A percentile compares a stretch with the other conserved stretches of the same genome.
Evolutionary conservation across 2,797 vertebrate genomes (phyloP).

Genomic region (Gymnopithys bicolor): DNA sequence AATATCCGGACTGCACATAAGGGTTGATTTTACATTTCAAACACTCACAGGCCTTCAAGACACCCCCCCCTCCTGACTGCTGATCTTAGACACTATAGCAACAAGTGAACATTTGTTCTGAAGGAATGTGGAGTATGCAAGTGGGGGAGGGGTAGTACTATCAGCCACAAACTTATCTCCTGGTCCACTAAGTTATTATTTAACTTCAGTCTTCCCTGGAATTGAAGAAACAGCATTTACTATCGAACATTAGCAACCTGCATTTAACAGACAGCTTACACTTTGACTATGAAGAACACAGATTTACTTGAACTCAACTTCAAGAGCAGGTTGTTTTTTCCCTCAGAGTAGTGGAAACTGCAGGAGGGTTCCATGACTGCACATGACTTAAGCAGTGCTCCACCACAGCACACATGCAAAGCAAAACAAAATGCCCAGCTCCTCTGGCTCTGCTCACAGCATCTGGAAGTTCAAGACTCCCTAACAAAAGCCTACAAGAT

Average conservation of each 20-base stretch:
- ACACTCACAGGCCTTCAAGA: conserved; percentile 32
- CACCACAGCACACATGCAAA: neutral
- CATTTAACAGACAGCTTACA: conserved; percentile 6
- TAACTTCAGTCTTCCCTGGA: conserved; percentile 59
- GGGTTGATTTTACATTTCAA: conserved; percentile 42
- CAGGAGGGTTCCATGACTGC: neutral
- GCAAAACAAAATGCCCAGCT: neutral
- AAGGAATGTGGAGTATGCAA: conserved; percentile 89
- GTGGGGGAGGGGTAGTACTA: conserved; percentile 79
- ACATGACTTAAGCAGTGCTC: neutral
- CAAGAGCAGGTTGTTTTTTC: neutral
- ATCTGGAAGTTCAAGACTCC: neutral
- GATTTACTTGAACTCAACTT: neutral
- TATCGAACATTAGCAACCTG: neutral
- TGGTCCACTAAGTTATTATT: conserved; percentile 66
- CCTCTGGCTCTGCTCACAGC: neutral
- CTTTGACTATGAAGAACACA: neutral
- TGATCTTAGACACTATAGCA: conserved; percentile 85
- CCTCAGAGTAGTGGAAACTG: neutral
- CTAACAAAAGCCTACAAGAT: neutral
- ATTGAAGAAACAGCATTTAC: conserved; percentile 39
- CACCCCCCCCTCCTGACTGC: conserved; percentile 73
- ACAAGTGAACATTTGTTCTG: conserved; percentile 93
- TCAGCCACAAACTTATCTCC: conserved; percentile 69
- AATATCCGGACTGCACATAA: neutral